A percentile compares a stretch with the other conserved stretches of the same genome.
Conservation (phyloP, 2,797 vertebrate genomes). For the Pyrrhura leucotis region DNA sequence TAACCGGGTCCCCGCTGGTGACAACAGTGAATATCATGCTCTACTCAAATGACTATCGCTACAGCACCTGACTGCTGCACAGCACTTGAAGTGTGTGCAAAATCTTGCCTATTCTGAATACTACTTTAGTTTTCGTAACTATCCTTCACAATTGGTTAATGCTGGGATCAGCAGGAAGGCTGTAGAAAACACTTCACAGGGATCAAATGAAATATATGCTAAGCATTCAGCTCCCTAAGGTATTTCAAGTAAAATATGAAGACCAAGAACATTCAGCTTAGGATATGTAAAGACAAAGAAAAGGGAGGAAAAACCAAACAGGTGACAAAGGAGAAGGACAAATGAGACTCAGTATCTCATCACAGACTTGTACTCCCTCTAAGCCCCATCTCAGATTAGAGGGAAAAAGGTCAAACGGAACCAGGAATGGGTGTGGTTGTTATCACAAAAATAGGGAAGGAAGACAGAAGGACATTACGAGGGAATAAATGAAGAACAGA, state of each 20-base stretch:
- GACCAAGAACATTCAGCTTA: not conserved
- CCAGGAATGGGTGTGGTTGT: not conserved
- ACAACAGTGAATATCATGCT: not conserved
- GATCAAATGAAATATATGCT: not conserved
- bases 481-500: not conserved
- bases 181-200: not conserved
- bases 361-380: not conserved
- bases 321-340: not conserved
- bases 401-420: not conserved
- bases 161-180: not conserved
- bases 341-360: not conserved
- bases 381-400: not conserved
- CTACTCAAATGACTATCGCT: not conserved
- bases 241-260: not conserved
- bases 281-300: not conserved
- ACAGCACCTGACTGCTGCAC: not conserved
- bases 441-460: not conserved
- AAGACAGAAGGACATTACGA: not conserved
- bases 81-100: not conserved
- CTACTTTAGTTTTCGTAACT: not conserved
- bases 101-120: not conserved
- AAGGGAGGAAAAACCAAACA: not conserved
- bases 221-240: not conserved
- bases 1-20: not conserved
- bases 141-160: not conserved